phyloP scores from a whole-genome alignment of 2,797 vertebrate genomes.

The Pempheris klunzingeri region DNA sequence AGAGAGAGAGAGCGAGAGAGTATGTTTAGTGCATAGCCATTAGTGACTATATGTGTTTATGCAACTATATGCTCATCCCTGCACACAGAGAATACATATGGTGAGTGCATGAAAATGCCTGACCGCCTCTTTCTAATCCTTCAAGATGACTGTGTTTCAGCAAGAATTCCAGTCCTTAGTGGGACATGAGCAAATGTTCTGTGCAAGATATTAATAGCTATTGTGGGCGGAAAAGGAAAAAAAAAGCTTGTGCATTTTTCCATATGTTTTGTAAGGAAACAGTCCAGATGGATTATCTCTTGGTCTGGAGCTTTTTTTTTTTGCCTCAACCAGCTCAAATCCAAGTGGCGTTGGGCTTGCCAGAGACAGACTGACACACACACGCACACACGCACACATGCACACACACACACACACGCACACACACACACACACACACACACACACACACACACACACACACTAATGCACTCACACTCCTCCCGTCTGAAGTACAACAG shows the following conservation, averaged over 20 bases:
- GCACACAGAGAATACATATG: conserved; percentile 51
- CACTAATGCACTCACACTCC: conserved; percentile 45
- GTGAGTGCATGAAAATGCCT: conserved; percentile 65
- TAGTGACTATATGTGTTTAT: conserved; percentile 57
- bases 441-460: conserved; percentile 24
- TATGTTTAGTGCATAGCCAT: conserved; percentile 41
- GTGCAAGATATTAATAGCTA: conserved; percentile 82
- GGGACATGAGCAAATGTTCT: conserved; percentile 78
- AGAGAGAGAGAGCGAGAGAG: too few species aligned
- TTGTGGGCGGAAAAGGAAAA: conserved; percentile 78
- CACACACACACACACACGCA: conserved; percentile 37
- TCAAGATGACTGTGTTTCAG: conserved; percentile 71
- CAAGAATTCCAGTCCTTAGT: conserved; percentile 81
- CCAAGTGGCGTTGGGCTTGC: conserved; percentile 66
- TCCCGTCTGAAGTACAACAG: conserved; percentile 79
- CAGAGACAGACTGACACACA: too few species aligned
- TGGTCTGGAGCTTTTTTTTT: conserved; percentile 66
- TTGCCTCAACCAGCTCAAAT: conserved; percentile 69
- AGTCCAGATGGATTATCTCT: conserved; percentile 85
- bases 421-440: conserved; percentile 31
- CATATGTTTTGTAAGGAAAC: conserved; percentile 85
- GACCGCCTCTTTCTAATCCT: conserved; percentile 65
- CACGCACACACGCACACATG: conserved; percentile 17
- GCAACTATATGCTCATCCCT: conserved; percentile 45
- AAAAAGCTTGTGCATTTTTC: conserved; percentile 81